A percentile compares a stretch with the other conserved stretches of the same genome.
Evolutionary conservation across 1,140 invertebrate genomes (phyloP).

Genomic region (Kradibia gibbosae): DNA sequence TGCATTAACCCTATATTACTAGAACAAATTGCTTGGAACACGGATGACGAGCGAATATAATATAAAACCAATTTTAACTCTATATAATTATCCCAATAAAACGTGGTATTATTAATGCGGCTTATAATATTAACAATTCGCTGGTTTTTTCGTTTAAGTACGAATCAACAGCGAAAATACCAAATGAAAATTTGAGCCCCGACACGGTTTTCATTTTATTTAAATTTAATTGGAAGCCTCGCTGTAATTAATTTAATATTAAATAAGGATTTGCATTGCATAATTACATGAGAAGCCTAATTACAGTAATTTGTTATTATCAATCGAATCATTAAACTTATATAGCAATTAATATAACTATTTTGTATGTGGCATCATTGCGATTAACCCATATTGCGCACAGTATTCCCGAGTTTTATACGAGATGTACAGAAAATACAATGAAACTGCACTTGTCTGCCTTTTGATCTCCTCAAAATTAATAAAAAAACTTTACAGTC

Average conservation of each 20-base stretch:
- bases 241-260: not conserved
- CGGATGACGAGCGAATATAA: not conserved
- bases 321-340: not conserved
- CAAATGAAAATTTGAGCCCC: not conserved
- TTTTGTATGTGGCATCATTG: not conserved
- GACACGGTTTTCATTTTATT: not conserved
- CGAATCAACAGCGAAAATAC: not conserved
- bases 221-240: not conserved
- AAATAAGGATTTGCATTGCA: not conserved
- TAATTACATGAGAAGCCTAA: not conserved
- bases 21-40: conserved; percentile 3
- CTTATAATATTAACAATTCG: not conserved
- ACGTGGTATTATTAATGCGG: not conserved
- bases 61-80: not conserved
- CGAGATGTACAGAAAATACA: not conserved
- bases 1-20: not conserved
- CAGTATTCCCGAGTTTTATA: not conserved
- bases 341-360: not conserved
- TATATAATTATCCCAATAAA: not conserved
- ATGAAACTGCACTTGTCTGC: not conserved
- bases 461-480: not conserved
- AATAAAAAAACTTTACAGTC: not conserved
- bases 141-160: not conserved
- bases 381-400: not conserved
- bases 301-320: not conserved